These are phyloP conservation scores for Dipodomys spectabilis DNA, from an alignment of 2,113 vertebrate species.

Conservation along the genomic window DNA sequence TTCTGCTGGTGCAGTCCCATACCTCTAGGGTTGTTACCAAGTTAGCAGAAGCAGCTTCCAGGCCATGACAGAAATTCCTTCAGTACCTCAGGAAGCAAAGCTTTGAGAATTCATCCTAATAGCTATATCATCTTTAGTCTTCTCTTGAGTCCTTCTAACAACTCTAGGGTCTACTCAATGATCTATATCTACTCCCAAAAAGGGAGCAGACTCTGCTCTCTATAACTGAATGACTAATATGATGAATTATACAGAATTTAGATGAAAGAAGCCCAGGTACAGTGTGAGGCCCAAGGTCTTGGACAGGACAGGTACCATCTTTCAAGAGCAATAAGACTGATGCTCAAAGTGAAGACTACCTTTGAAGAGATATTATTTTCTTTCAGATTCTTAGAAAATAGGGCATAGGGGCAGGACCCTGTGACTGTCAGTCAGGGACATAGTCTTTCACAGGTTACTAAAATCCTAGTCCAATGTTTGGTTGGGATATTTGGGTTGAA, in stretches of 20 bases:
- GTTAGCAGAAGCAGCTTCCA: neutral
- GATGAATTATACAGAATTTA: neutral
- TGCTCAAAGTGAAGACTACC: neutral
- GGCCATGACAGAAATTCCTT: neutral
- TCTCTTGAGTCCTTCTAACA: neutral
- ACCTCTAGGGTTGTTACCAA: too few species aligned
- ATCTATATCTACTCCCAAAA: neutral
- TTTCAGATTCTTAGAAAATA: neutral
- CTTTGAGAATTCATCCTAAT: neutral
- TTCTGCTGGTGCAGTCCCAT: neutral
- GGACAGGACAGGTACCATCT: neutral
- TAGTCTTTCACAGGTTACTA: neutral
- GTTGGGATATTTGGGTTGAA: constrained; percentile 38
- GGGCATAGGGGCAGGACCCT: neutral
- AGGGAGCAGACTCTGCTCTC: neutral
- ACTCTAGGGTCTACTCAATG: neutral
- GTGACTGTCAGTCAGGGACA: neutral
- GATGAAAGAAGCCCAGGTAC: neutral
- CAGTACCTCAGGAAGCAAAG: neutral
- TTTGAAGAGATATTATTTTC: neutral
- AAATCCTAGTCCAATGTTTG: constrained; percentile 23
- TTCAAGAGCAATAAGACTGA: neutral
- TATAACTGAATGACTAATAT: neutral
- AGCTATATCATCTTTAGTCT: neutral
- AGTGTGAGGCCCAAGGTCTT: neutral